Evolutionary conservation across 2,888 invertebrate genomes (phyloP).

Genomic region (Quadroppia sp.): DNA sequence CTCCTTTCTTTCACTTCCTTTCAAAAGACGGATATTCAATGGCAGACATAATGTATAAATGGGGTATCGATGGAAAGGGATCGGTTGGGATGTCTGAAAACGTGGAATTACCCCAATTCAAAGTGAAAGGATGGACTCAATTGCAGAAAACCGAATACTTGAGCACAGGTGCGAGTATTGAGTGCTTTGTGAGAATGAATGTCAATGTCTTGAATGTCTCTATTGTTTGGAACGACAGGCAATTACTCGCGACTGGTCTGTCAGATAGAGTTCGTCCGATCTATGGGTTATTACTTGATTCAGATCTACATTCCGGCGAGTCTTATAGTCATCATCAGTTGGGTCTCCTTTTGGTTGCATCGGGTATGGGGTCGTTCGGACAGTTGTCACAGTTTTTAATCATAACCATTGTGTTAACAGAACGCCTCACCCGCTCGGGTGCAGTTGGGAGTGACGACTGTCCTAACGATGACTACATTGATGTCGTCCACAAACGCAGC

Average conservation of each 20-base stretch:
- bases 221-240: conserved; percentile 47
- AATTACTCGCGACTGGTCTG: conserved; percentile 51
- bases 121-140: conserved; percentile 48
- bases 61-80: conserved; percentile 48
- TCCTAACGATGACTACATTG: conserved; percentile 53
- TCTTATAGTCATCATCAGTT: conserved; percentile 50
- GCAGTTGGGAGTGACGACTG: conserved; percentile 49
- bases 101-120: conserved; percentile 51
- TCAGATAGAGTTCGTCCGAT: conserved; percentile 51
- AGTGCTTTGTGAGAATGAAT: too few species aligned
- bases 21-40: conserved; percentile 52
- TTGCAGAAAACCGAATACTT: conserved; percentile 46
- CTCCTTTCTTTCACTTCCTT: too few species aligned
- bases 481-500: conserved; percentile 50
- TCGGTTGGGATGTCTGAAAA: conserved; percentile 49
- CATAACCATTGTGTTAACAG: not conserved
- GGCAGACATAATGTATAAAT: conserved; percentile 50
- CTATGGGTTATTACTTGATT: conserved; percentile 54
- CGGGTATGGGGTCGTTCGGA: conserved; percentile 40
- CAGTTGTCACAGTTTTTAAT: not conserved
- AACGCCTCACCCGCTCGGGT: conserved; percentile 49
- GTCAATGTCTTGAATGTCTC: too few species aligned
- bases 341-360: conserved; percentile 50
- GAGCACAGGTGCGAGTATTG: conserved; percentile 65
- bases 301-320: conserved; percentile 52